A percentile compares a stretch with the other conserved stretches of the same genome.
Evolutionary conservation across 1,140 invertebrate species (phyloP).

Genomic region (Camponotus pennsylvanicus): DNA sequence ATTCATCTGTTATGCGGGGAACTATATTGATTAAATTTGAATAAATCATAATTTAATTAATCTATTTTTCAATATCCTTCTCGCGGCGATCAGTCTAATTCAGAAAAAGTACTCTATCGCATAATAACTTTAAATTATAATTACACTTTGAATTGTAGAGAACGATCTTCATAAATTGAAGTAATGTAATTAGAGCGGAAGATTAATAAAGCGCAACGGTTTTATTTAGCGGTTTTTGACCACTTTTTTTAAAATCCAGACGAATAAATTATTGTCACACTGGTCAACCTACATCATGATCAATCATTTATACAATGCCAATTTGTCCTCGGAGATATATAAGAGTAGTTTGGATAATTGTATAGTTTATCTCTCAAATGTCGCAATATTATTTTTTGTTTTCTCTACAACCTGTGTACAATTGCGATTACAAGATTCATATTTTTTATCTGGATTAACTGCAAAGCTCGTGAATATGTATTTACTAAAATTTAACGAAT

Average conservation of each 20-base stretch:
- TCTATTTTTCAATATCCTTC: not conserved
- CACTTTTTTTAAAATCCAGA: not conserved
- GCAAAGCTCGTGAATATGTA: not conserved
- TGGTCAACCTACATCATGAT: constrained; percentile 13
- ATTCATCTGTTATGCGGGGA: too few relatives aligned
- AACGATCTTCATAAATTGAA: not conserved
- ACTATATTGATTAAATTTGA: too few relatives aligned
- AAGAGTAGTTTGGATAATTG: not conserved
- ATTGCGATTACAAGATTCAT: constrained; percentile 1
- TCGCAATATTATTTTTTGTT: not conserved
- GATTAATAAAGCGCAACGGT: constrained; percentile 3
- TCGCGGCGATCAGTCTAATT: not conserved
- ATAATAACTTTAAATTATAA: not conserved
- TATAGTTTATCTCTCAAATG: not conserved
- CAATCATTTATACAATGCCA: constrained; percentile 3
- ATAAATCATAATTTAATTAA: too few relatives aligned
- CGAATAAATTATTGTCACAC: constrained; percentile 21
- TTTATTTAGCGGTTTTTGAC: not conserved
- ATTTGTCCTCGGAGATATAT: not conserved
- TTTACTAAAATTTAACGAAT: not conserved
- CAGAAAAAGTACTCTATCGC: not conserved
- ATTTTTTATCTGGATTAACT: not conserved
- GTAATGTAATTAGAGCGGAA: not conserved
- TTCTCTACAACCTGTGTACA: not conserved
- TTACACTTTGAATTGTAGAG: not conserved